phyloP scores from a whole-genome alignment of 1,140 invertebrate species.

The Euglossa dilemma region DNA sequence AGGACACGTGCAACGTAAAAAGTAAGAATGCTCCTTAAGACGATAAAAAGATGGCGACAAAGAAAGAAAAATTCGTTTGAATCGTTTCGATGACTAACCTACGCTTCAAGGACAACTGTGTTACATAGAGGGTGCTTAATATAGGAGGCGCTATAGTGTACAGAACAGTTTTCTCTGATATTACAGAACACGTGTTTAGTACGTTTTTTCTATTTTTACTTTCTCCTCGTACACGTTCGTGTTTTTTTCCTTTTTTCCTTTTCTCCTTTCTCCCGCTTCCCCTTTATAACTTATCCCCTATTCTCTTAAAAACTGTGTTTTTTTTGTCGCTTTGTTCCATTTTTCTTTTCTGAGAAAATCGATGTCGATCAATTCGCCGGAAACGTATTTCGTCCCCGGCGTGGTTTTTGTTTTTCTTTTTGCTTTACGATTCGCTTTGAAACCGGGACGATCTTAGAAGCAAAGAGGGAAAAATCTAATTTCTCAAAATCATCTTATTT shows the following conservation, averaged over 20 bases:
- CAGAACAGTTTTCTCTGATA: conserved; percentile 22
- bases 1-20: neutral
- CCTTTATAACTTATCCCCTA: neutral
- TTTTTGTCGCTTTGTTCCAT: neutral
- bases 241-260: too few relatives aligned
- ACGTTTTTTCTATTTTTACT: neutral
- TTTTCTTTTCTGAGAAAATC: neutral
- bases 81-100: neutral
- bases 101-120: conserved; percentile 6
- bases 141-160: conserved; percentile 31
- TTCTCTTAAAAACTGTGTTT: neutral
- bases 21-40: neutral
- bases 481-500: conserved; percentile 34
- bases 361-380: too few relatives aligned
- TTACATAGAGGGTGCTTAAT: conserved; percentile 29
- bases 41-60: neutral
- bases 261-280: too few relatives aligned
- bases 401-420: neutral
- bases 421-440: neutral
- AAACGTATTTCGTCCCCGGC: too few relatives aligned
- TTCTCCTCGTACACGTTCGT: too few relatives aligned
- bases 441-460: conserved; percentile 31
- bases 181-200: conserved; percentile 15
- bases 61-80: neutral
- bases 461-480: conserved; percentile 3